Evolutionary conservation across 2,113 vertebrate genomes (phyloP), one percentile per base, ranked within the genome.

Genomic region (Ictalurus punctatus): DNA sequence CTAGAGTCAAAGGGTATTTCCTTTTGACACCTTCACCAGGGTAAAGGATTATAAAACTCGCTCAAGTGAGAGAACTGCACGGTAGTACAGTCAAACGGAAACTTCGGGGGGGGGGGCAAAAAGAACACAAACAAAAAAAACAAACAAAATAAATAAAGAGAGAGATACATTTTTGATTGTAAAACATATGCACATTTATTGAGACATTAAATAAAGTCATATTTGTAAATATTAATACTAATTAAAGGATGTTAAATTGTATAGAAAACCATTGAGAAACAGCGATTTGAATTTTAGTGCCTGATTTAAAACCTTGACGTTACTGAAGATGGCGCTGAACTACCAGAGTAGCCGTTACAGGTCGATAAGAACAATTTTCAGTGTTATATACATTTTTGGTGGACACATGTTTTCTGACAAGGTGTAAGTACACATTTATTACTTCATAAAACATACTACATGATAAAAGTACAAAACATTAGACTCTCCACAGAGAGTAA

Each of bases 401-500:
- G 34, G 59, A 59, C 79, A 86, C 67, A 90, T 27, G 89, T 58
- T 90, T 91, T 89, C 8, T 89, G 30, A 30, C 86, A 34, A 92
- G 88, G 91, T 89, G 48, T 80, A 89, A 90, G 58, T 78, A 83
- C 79, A 34, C 67, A 92, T 92, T 91, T 92, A 91, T 92, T 90
- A 92, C 86, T 90, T 79, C 16, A 90, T 92, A 91, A 92, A 90
- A 89, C 16, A 86, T 16, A 52, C 83, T 59, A n/a, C 73, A 90
- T 88, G 25, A 81, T 80, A 80, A 88, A 69, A 86, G 52, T 81
- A 93, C 76, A 91, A 93, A 92, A 93, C n/a, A 88, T 71, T 27
- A 86, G 19, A 12, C 83, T 84, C 78, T 73, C 69, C 40, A 91
- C 73, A 86, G 48, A 25, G 21, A 78, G 63, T 84, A 37, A 84